Evolutionary conservation across 2,113 vertebrate genomes (phyloP), one percentile per base, ranked within the genome.

Genomic region (Vidua macroura): DNA sequence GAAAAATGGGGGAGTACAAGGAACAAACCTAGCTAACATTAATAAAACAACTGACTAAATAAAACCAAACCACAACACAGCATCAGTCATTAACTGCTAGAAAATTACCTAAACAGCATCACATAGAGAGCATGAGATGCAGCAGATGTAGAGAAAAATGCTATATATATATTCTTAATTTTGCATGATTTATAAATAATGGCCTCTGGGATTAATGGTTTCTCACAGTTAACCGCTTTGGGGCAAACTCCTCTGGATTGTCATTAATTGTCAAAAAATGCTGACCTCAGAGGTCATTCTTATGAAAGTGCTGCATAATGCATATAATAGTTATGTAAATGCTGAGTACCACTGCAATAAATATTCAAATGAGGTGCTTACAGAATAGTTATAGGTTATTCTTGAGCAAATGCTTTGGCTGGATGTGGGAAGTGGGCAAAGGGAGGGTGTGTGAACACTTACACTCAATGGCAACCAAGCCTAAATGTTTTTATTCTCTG

Each of bases 191-290:
- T 94, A 72, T 91, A 90, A 96, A 93, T 92, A 88, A 90, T 69
- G 43, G 52, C 37, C 33, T 76, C 69, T 83, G 75, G 56, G 78
- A 93, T 92, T 91, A 87, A 39, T 73, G 77, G 77, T 91, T 90
- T 74, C 82, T 90, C 74, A 73, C 33, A 59, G 46, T 92, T 90
- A 93, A 96, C 82, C 46, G 70, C 25, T 84, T 84, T 74, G 49
- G 46, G 49, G 27, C 64, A 86, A 66, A 73, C 13, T 92, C 27
- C 68, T 88, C 69, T 68, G 44, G 76, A 78, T 60, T 92, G 55
- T 86, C 66, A 93, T 95, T 92, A 93, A 75, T 84, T 86, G 73
- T 52, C 82, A 92, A 91, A 81, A 95, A 95, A 86, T 63, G 74
- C 43, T 88, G 76, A 96, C 59, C 91, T 62, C 53, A 93, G 30